phyloP scores from a whole-genome alignment of 2,113 vertebrate genomes.

The Paralichthys olivaceus region DNA sequence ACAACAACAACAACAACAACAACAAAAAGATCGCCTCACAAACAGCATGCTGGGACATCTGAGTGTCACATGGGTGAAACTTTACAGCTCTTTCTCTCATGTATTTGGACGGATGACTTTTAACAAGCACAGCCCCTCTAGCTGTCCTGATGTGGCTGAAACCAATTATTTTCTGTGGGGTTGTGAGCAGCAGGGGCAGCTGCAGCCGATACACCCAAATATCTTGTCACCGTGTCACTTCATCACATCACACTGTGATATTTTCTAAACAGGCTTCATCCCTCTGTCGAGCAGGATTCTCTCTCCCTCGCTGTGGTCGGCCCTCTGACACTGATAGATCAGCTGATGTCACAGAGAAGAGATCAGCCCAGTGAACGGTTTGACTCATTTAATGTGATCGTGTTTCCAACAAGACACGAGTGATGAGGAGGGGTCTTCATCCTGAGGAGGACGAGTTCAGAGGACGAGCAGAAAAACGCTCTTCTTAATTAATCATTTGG shows the following conservation, averaged over 20 bases:
- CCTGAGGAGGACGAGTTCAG: too few relatives aligned
- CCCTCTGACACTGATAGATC: not conserved
- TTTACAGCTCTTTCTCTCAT: not conserved
- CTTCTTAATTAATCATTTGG: too few relatives aligned
- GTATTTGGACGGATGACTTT: constrained; percentile 13
- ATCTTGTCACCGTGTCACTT: constrained; percentile 44
- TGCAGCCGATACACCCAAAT: constrained; percentile 13
- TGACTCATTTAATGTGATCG: too few relatives aligned
- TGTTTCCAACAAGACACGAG: too few relatives aligned
- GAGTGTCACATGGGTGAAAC: constrained; percentile 6
- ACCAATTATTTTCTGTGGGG: constrained; percentile 9
- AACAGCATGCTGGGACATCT: constrained; percentile 16
- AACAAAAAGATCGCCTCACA: not conserved
- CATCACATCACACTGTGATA: constrained; percentile 54
- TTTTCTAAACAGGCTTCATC: constrained; percentile 60
- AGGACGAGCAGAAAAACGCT: too few relatives aligned
- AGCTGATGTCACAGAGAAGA: not conserved
- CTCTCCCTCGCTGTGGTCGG: constrained; percentile 10
- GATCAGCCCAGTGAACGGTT: too few relatives aligned
- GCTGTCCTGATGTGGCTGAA: constrained; percentile 14
- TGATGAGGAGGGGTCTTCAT: too few relatives aligned
- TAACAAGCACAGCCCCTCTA: constrained; percentile 17
- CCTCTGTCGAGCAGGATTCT: constrained; percentile 42
- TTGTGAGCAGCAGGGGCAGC: constrained; percentile 25
- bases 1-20: not conserved